These are phyloP conservation scores for Aurelia aurita complex sp. Pacific DNA, from an alignment of 30 jellyfish, hydroid and myxozoan genomes.

Conservation along the genomic window DNA sequence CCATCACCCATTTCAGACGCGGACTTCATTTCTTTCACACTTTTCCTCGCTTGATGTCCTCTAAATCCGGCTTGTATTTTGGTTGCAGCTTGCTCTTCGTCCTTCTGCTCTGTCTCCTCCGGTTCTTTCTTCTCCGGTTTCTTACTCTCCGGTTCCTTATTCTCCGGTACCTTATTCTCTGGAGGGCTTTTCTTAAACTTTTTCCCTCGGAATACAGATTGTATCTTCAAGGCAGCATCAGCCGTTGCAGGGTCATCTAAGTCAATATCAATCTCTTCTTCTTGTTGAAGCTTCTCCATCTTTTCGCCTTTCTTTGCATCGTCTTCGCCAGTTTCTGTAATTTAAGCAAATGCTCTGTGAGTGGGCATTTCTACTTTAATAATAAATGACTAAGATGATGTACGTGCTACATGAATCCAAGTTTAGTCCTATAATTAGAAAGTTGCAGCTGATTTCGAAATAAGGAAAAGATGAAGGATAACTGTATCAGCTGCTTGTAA, in stretches of 20 bases:
- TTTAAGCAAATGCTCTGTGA: too few relatives aligned
- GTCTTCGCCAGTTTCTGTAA: conserved; percentile 56
- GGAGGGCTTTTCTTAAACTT: conserved; percentile 31
- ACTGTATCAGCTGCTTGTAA: too few relatives aligned
- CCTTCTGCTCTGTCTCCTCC: neutral
- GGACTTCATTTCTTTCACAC: conserved; percentile 43
- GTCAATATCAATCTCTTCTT: conserved; percentile 65
- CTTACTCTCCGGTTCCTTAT: too few relatives aligned
- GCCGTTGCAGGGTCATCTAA: conserved; percentile 66
- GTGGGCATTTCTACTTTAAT: neutral
- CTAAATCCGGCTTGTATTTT: conserved; percentile 73
- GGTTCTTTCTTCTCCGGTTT: too few relatives aligned
- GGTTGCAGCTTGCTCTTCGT: conserved; percentile 68
- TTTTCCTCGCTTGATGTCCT: conserved; percentile 72
- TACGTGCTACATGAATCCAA: too few relatives aligned
- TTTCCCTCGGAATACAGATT: conserved; percentile 83
- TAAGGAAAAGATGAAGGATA: too few relatives aligned
- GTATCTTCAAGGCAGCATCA: conserved; percentile 84
- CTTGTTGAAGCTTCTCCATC: conserved; percentile 51
- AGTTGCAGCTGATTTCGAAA: too few relatives aligned
- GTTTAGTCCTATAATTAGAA: too few relatives aligned
- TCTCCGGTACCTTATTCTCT: too few relatives aligned
- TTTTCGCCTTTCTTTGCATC: conserved; percentile 75
- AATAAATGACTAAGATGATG: neutral
- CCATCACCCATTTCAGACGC: neutral